A percentile compares a stretch with the other conserved stretches of the same genome.
Conservation (phyloP, 2,113 vertebrate species). For the Perca fluviatilis region DNA sequence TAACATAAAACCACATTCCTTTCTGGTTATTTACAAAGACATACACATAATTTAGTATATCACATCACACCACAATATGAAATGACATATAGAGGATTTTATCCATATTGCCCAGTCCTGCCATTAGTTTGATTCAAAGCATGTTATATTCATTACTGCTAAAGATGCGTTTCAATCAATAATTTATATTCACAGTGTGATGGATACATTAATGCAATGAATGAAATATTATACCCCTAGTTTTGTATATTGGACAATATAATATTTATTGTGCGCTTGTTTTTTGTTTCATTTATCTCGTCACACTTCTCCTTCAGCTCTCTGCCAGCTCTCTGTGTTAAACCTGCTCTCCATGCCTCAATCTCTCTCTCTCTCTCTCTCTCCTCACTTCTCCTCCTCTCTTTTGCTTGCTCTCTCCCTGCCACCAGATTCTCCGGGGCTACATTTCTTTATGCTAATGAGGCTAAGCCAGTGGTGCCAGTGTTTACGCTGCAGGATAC, state of each 20-base stretch:
- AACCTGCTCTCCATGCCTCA: slow-evolving; percentile 5
- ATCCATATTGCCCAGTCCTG: background rate
- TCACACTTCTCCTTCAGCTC: background rate
- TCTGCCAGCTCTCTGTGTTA: slow-evolving; percentile 4
- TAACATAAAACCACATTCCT: too few species aligned
- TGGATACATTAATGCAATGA: background rate
- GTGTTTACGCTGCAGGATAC: slow-evolving; percentile 82
- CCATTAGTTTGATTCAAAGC: background rate
- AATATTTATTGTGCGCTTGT: background rate
- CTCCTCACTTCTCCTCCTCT: background rate
- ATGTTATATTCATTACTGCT: background rate
- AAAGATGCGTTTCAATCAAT: background rate
- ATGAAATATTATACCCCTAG: background rate
- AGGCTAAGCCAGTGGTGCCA: slow-evolving; percentile 75
- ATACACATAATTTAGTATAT: too few species aligned
- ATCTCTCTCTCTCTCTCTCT: background rate
- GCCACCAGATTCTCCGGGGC: slow-evolving; percentile 54
- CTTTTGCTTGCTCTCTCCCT: background rate
- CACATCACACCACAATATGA: too few species aligned
- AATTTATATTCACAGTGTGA: background rate
- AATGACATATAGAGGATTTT: too few species aligned
- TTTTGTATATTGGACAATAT: background rate
- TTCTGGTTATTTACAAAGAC: too few species aligned
- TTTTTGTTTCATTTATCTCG: background rate
- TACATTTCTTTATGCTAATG: slow-evolving; percentile 79